phyloP scores from a whole-genome alignment of 2,888 invertebrate species.

The Ametastegia equiseti region DNA sequence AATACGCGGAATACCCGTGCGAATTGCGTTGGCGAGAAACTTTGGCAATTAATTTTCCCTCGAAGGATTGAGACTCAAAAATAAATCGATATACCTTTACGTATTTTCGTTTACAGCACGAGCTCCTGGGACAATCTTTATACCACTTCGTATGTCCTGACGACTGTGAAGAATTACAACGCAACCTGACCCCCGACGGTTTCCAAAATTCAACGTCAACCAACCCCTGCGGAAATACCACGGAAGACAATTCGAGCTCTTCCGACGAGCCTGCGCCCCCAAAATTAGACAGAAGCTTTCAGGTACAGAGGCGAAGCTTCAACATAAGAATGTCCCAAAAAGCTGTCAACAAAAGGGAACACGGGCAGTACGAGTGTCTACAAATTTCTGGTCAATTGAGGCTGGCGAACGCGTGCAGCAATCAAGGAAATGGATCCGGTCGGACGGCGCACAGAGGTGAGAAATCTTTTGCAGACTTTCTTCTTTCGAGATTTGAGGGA shows the following conservation, averaged over 20 bases:
- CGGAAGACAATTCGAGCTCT: constrained; percentile 79
- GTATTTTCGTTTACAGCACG: constrained; percentile 80
- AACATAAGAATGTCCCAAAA: constrained; percentile 76
- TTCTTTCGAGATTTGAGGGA: no score
- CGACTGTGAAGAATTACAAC: constrained; percentile 85
- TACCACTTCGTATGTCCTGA: constrained; percentile 89
- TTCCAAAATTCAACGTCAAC: constrained; percentile 73
- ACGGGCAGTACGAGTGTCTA: constrained; percentile 77
- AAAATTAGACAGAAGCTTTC: constrained; percentile 54
- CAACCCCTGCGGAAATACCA: constrained; percentile 72
- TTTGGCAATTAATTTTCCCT: not conserved
- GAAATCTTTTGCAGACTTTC: no score
- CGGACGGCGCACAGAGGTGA: constrained; percentile 30
- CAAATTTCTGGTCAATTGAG: constrained; percentile 76
- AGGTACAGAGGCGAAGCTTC: constrained; percentile 75
- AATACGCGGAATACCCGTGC: not conserved
- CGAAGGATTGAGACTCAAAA: no score
- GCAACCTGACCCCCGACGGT: constrained; percentile 79
- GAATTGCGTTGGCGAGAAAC: no score
- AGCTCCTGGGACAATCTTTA: constrained; percentile 89
- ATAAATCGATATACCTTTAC: no score
- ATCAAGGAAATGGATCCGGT: constrained; percentile 53
- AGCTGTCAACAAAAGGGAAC: constrained; percentile 75
- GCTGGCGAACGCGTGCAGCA: constrained; percentile 66
- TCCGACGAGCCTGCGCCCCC: constrained; percentile 60